phyloP scores from a whole-genome alignment of 2,113 vertebrate genomes.

The Amphiprion ocellaris region DNA sequence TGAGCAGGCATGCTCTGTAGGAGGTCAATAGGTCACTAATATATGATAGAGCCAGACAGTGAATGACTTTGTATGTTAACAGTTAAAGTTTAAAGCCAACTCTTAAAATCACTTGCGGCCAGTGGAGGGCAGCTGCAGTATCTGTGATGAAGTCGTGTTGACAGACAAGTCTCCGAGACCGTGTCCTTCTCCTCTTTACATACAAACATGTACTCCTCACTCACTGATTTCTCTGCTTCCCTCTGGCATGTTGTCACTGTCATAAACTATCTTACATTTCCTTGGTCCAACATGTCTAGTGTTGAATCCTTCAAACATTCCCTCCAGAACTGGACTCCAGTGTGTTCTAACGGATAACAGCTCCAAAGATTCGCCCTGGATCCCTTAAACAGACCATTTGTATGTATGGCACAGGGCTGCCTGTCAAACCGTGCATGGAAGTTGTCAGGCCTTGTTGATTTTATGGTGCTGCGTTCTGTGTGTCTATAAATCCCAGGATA shows the following conservation, averaged over 20 bases:
- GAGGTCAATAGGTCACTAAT: background rate
- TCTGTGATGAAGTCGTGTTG: slow-evolving; percentile 10
- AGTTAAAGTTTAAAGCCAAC: background rate
- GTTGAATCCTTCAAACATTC: background rate
- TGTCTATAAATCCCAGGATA: slow-evolving; percentile 35
- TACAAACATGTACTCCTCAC: background rate
- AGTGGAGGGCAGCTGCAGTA: background rate
- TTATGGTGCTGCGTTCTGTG: slow-evolving; percentile 17
- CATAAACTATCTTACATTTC: too few species aligned
- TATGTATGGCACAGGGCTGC: slow-evolving; percentile 16
- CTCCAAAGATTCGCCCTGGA: background rate
- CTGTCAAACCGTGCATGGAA: slow-evolving; percentile 17
- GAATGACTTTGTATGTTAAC: background rate
- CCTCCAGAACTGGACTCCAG: too few species aligned
- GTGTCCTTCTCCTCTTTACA: background rate
- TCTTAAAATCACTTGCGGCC: background rate
- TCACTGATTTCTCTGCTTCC: background rate
- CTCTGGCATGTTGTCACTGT: background rate
- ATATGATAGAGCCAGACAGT: background rate
- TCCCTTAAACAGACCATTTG: slow-evolving; percentile 37
- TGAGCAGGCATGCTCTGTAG: background rate
- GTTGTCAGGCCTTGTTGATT: slow-evolving; percentile 41
- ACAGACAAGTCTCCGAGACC: background rate
- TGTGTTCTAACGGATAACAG: background rate
- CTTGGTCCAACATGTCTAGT: too few species aligned